phyloP scores from a whole-genome alignment of 2,888 invertebrate genomes.

The Anticlea derivata region DNA sequence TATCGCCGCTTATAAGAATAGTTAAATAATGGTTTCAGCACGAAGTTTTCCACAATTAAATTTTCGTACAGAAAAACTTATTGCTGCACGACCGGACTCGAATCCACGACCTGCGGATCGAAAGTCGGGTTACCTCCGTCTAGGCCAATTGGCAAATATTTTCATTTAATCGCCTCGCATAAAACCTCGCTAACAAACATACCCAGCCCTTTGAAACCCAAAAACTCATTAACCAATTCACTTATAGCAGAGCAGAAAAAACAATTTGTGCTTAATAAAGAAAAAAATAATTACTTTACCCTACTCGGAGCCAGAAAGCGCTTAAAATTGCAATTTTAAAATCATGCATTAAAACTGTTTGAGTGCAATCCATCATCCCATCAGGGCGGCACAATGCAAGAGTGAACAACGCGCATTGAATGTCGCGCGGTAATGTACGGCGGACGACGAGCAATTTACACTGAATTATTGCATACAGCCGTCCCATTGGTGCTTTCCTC shows the following conservation, averaged over 20 bases:
- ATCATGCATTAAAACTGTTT: constrained; percentile 25
- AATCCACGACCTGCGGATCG: too few relatives aligned
- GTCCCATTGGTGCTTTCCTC: constrained; percentile 44
- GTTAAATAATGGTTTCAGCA: too few relatives aligned
- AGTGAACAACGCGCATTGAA: constrained; percentile 39
- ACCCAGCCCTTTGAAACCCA: constrained; percentile 8
- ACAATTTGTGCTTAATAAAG: constrained; percentile 1
- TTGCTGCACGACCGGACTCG: too few relatives aligned
- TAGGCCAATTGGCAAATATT: too few relatives aligned
- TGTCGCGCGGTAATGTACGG: constrained; percentile 52
- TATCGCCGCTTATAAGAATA: too few relatives aligned
- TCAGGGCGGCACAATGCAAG: constrained; percentile 35
- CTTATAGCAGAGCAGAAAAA: not conserved
- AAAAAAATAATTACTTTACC: constrained; percentile 22
- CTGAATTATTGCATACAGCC: constrained; percentile 60
- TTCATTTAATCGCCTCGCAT: not conserved
- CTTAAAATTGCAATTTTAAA: constrained; percentile 18
- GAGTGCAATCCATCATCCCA: constrained; percentile 28
- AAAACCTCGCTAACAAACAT: not conserved
- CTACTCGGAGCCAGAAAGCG: constrained; percentile 10
- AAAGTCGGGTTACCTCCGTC: too few relatives aligned
- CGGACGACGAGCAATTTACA: constrained; percentile 53
- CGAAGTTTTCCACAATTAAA: too few relatives aligned
- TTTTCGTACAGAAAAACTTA: too few relatives aligned
- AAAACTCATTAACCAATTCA: constrained; percentile 4